Percentiles rank a stretch among this genome's conserved stretches.
Evolutionary conservation across 2,113 vertebrate genomes (phyloP).

Genomic region (Ginglymostoma cirratum): DNA sequence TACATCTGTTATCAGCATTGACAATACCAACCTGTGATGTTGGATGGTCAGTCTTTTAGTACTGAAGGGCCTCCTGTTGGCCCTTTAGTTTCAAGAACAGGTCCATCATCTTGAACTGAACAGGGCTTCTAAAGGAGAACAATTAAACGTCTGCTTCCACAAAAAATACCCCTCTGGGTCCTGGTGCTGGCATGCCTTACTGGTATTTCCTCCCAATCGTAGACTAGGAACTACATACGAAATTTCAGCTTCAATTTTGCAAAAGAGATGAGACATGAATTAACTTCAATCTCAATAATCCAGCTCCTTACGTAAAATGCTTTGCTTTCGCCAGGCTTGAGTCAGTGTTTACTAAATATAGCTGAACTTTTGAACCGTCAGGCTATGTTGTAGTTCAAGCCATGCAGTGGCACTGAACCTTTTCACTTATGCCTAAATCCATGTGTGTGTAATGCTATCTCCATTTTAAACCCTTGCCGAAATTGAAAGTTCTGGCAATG

Average conservation of each 20-base stretch:
- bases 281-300: neutral
- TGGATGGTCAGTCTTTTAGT: too few species aligned
- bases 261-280: neutral
- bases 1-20: too few species aligned
- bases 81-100: too few species aligned
- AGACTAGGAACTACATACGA: neutral
- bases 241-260: neutral
- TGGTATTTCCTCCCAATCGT: neutral
- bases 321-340: neutral
- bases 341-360: neutral
- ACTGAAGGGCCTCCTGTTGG: too few species aligned
- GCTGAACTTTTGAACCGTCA: neutral
- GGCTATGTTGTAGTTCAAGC: neutral
- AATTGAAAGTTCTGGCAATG: neutral
- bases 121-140: too few species aligned
- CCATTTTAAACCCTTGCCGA: neutral
- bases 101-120: too few species aligned
- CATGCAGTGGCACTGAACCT: neutral
- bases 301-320: neutral
- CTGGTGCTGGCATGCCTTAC: neutral
- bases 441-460: neutral
- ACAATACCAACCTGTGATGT: too few species aligned
- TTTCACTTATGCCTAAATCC: neutral
- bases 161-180: too few species aligned
- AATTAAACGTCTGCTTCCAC: too few species aligned